A percentile compares a stretch with the other conserved stretches of the same genome.
These are phyloP conservation scores for Trachelipus rathkii DNA, from an alignment of 1,140 invertebrate species.

Conservation along the genomic window DNA sequence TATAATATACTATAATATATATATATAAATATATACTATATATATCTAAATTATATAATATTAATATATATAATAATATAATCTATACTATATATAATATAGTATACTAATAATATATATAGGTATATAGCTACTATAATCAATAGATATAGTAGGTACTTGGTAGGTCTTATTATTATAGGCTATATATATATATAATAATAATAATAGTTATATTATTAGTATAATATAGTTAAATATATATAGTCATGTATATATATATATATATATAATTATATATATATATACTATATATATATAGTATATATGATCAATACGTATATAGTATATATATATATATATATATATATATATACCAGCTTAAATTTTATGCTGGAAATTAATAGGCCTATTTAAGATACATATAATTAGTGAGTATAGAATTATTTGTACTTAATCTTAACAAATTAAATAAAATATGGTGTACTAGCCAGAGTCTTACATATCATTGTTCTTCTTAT, in stretches of 20 bases:
- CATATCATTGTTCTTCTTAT: slow-evolving; percentile 13
- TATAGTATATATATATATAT: slow-evolving; percentile 23
- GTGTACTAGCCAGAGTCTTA: slow-evolving; percentile 11
- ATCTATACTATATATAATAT: slow-evolving; percentile 19
- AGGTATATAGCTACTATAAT: too few relatives aligned
- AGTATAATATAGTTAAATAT: slow-evolving; percentile 8
- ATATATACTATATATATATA: slow-evolving; percentile 19
- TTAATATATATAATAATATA: too few relatives aligned
- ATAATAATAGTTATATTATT: background rate
- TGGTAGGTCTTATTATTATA: too few relatives aligned
- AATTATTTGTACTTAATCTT: slow-evolving; percentile 16
- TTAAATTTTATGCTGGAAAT: background rate
- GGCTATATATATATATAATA: background rate
- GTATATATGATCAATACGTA: too few relatives aligned
- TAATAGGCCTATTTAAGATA: slow-evolving; percentile 12
- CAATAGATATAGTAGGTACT: background rate
- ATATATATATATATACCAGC: slow-evolving; percentile 10
- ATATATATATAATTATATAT: slow-evolving; percentile 22
- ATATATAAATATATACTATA: slow-evolving; percentile 14
- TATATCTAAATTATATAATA: too few relatives aligned
- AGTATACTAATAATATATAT: too few relatives aligned
- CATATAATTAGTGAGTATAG: background rate
- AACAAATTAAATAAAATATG: background rate
- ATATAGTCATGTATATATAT: slow-evolving; percentile 10
- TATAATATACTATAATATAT: slow-evolving; percentile 23